A percentile compares a stretch with the other conserved stretches of the same genome.
Conservation (phyloP, 1,140 invertebrate species). For the Drosophila ambigua region DNA sequence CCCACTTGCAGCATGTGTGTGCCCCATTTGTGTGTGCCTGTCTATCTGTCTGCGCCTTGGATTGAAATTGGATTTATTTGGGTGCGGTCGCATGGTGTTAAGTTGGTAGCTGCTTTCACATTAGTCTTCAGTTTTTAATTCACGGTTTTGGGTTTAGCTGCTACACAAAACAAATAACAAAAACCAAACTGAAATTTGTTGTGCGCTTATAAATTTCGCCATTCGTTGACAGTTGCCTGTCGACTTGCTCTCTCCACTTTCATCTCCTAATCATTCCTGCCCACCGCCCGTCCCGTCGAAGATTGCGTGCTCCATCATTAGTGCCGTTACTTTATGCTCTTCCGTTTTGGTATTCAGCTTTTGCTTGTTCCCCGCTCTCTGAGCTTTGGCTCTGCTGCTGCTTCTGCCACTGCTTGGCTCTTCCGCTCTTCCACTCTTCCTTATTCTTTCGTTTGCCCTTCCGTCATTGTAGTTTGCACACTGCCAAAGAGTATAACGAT, state of each 20-base stretch:
- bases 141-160: no score
- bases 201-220: no score
- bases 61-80: conserved; percentile 49
- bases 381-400: conserved; percentile 32
- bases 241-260: no score
- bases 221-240: no score
- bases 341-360: conserved; percentile 61
- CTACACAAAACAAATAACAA: no score
- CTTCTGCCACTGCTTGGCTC: conserved; percentile 45
- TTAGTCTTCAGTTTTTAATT: no score
- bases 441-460: no score
- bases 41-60: conserved; percentile 19
- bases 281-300: not conserved
- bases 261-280: no score
- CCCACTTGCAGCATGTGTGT: no score
- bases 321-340: conserved; percentile 74
- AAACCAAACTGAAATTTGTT: no score
- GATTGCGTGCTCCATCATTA: conserved; percentile 73
- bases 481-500: no score
- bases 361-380: conserved; percentile 13
- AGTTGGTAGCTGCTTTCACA: not conserved
- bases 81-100: conserved; percentile 16
- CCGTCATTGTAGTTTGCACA: no score
- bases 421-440: conserved; percentile 1
- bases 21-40: not conserved